Percentiles rank a stretch among this genome's conserved stretches.
Evolutionary conservation across 2,113 vertebrate genomes (phyloP).

Genomic region (Lasiurus cinereus): DNA sequence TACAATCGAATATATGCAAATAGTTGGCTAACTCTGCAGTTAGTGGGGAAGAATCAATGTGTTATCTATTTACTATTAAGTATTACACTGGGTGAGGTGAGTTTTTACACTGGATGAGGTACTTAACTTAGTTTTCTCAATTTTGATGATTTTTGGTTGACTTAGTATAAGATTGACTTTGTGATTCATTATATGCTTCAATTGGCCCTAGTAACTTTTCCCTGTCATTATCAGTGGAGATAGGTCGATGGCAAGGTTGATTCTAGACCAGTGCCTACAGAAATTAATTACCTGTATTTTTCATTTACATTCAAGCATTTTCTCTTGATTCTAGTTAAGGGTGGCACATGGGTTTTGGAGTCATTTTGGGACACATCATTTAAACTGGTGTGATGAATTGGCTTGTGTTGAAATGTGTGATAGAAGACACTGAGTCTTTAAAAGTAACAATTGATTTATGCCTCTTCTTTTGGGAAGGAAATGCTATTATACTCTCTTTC

Average conservation of each 20-base stretch:
- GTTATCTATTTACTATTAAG: background rate
- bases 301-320: background rate
- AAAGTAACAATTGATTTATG: background rate
- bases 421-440: background rate
- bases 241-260: background rate
- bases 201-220: background rate
- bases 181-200: background rate
- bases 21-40: background rate
- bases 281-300: background rate
- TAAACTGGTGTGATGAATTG: background rate
- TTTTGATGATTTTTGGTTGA: background rate
- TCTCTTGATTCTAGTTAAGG: slow-evolving; percentile 38
- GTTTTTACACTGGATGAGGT: background rate
- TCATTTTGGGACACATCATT: background rate
- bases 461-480: slow-evolving; percentile 57
- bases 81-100: background rate
- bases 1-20: background rate
- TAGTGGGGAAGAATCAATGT: background rate
- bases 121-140: background rate
- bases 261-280: background rate
- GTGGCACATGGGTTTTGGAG: background rate
- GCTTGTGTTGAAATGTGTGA: background rate
- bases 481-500: background rate
- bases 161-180: slow-evolving; percentile 1
- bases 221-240: background rate